A percentile compares a stretch with the other conserved stretches of the same genome.
Evolutionary conservation across 2,113 vertebrate genomes (phyloP).

Genomic region (Phyllopteryx taeniolatus): DNA sequence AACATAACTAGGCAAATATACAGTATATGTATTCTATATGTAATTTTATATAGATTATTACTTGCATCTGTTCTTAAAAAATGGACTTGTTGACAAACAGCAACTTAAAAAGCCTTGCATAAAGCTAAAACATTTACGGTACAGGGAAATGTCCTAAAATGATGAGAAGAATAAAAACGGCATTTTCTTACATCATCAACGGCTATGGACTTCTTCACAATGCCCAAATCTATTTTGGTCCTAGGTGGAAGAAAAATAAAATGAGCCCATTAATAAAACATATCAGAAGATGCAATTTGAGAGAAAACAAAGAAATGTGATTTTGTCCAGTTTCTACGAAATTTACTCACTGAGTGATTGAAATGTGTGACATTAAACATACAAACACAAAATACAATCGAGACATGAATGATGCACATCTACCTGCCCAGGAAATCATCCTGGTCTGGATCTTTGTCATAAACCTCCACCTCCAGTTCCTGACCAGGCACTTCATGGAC

Average conservation of each 20-base stretch:
- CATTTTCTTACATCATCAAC: conserved; percentile 80
- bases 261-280: neutral
- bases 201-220: conserved; percentile 78
- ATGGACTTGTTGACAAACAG: no score
- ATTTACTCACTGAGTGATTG: conserved; percentile 17
- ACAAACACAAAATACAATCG: conserved; percentile 6
- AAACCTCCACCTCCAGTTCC: conserved; percentile 89
- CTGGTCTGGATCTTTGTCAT: conserved; percentile 92
- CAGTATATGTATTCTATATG: no score
- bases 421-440: conserved; percentile 95
- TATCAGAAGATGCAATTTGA: neutral
- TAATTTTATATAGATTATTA: no score
- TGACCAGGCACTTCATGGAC: conserved; percentile 93
- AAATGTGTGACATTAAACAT: conserved; percentile 16
- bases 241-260: conserved; percentile 50
- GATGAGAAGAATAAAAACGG: neutral
- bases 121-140: no score
- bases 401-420: conserved; percentile 39
- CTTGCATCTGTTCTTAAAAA: no score
- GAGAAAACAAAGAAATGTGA: neutral
- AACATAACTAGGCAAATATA: no score
- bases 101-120: no score
- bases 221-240: conserved; percentile 86
- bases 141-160: neutral
- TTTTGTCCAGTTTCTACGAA: neutral